Evolutionary conservation across 2,797 vertebrate genomes (phyloP).

Genomic region (Merluccius polli): DNA sequence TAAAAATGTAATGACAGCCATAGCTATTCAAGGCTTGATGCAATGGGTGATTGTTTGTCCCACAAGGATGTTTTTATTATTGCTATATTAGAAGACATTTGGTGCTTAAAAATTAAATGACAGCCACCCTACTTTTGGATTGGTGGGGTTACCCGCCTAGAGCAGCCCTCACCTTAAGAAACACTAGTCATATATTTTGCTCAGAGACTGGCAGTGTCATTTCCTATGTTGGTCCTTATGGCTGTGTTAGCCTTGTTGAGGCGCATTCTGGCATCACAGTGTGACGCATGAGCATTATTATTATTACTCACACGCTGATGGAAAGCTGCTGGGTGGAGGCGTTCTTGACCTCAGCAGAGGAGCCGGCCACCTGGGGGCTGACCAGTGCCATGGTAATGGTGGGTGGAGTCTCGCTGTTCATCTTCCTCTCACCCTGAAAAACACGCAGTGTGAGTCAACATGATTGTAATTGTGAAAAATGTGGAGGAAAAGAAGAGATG

Average conservation of each 20-base stretch:
- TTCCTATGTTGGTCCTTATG: background rate
- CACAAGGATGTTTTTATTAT: background rate
- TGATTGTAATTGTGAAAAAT: background rate
- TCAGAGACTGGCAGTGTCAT: background rate
- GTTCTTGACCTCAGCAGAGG: slow-evolving; percentile 66
- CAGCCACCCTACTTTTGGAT: background rate
- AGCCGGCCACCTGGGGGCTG: slow-evolving; percentile 67
- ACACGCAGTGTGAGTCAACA: background rate
- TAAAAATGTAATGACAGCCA: no score
- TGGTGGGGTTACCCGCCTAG: background rate
- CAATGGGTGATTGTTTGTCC: no score
- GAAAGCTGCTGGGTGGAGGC: slow-evolving; percentile 77
- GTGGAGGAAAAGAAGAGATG: background rate
- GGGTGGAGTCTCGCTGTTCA: slow-evolving; percentile 66
- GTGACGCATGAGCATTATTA: slow-evolving; percentile 25
- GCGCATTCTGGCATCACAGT: slow-evolving; percentile 20
- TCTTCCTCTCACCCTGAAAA: slow-evolving; percentile 68
- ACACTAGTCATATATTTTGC: background rate
- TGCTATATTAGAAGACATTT: background rate
- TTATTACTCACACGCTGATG: slow-evolving; percentile 78
- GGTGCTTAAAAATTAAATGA: background rate
- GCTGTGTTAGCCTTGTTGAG: background rate
- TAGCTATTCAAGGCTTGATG: no score
- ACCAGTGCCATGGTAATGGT: slow-evolving; percentile 74
- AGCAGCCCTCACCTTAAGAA: background rate